Evolutionary conservation across 2,797 vertebrate genomes (phyloP), one percentile per base, ranked within the genome.

Genomic region (Hippoglossus hippoglossus): DNA sequence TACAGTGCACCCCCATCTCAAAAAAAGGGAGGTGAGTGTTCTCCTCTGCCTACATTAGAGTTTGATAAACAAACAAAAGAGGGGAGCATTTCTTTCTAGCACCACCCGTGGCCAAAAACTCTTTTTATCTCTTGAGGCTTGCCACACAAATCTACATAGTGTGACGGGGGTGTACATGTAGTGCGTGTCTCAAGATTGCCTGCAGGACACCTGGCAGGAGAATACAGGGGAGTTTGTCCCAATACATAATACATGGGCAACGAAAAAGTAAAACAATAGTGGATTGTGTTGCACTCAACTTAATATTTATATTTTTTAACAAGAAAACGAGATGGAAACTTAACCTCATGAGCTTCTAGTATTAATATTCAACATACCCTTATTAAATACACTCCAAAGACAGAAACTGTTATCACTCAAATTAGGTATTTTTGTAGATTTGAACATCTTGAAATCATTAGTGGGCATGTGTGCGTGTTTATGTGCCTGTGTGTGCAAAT

Each of bases 171-270:
- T 60, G 50, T 22, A 22, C 22, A 22, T 22, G 22, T 80, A 55
- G 55, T 36, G 47, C 60, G 52, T n/a, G 61, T 1, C 18, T 28
- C n/a, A n/a, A n/a, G 24, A 31, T 44, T 34, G 39, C 51, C 66
- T 60, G 46, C 55, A 50, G 31, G 46, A 50, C 49, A 63, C 46
- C 31, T 50, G 39, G 47, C 19, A 59, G 46, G 62, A 51, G 34
- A 64, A 56, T 39, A 67, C 50, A 36, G 22, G 26, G 41, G 19
- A 66, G 39, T 58, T 26, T 62, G 41, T 61, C 67, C 60, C 25
- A 59, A 63, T 19, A 21, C 34, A 46, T 50, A 26, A 39, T 39
- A 24, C 51, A 15, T 19, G 28, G 53, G 22, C 39, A 51, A 54
- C 39, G 8, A n/a, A 49, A 18, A 63, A 39, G 67, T 24, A 55